These are phyloP conservation scores for Penaeus indicus DNA, from an alignment of 1,140 invertebrate genomes.

Conservation along the genomic window DNA sequence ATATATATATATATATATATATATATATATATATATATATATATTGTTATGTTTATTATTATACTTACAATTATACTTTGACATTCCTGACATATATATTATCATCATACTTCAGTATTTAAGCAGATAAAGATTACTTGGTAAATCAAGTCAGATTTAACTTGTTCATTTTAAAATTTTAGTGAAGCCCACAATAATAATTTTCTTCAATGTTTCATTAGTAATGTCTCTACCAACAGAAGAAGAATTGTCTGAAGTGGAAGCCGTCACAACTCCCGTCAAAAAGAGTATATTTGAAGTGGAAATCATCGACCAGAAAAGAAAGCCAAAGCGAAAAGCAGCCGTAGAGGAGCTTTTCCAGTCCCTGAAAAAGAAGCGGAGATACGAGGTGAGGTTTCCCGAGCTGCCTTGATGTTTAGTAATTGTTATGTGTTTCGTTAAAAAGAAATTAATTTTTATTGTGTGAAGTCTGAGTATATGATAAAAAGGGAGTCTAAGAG, in stretches of 20 bases:
- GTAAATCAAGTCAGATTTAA: too few relatives aligned
- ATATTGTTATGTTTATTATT: too few relatives aligned
- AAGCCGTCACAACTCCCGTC: conserved; percentile 24
- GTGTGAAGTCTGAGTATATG: neutral
- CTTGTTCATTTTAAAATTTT: too few relatives aligned
- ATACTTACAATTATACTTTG: too few relatives aligned
- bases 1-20: too few relatives aligned
- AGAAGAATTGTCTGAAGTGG: conserved; percentile 43
- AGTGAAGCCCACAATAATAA: neutral
- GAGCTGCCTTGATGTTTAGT: neutral
- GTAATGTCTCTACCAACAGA: neutral
- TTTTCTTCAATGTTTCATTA: neutral
- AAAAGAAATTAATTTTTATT: neutral
- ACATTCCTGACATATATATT: too few relatives aligned
- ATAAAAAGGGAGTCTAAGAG: too few relatives aligned
- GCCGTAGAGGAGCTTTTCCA: conserved; percentile 80
- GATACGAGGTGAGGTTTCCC: conserved; percentile 61
- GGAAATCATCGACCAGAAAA: conserved; percentile 76
- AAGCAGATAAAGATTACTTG: too few relatives aligned
- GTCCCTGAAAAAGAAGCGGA: conserved; percentile 57
- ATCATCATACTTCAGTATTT: too few relatives aligned
- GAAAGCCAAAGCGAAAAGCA: conserved; percentile 79
- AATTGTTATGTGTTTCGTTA: neutral
- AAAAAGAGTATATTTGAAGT: conserved; percentile 61
- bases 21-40: too few relatives aligned